Evolutionary conservation across 2,113 vertebrate species (phyloP), one percentile per base, ranked within the genome.

Genomic region (Cyrtonyx montezumae): DNA sequence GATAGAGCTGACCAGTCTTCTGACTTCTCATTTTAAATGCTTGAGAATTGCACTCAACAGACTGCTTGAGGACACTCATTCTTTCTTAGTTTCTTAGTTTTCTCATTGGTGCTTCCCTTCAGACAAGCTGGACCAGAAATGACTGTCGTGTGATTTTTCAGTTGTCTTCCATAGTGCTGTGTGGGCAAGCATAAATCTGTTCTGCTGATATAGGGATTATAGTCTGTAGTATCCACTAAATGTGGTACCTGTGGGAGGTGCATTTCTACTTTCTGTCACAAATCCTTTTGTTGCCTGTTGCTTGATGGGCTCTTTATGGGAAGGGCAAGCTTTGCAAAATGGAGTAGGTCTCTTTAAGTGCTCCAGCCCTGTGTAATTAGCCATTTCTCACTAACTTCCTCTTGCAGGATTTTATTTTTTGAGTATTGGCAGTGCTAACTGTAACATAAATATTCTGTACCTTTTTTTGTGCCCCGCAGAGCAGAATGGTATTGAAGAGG

Each of bases 401-500:
- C 87, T 16, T 61, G 82, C 70, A 61, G 63, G 55, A n/a, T 59
- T 61, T 82, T 82, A 80, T 59, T 49, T 71, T 88, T 71, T 42
- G 56, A 79, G 42, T 53, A 51, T 37, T 81, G 70, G 43, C 79
- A 86, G 6, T 90, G 73, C 90, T 91, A 91, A 87, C 63, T 83
- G 71, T 89, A 93, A 97, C 94, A 87, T 53, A 95, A 96, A 83
- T 93, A 88, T 88, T 96, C 86, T 94, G 20, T 95, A 81, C 62
- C 95, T 68, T 65, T 87, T 92, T 95, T 90, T 92, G 95, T 95
- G 85, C 91, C 94, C 96, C 76, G 32, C 96, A 98, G 98, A 97
- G 96, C 97, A 97, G 98, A 98, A 96, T 98, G 98, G 98, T 97
- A 98, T 97, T 98, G 97, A 98, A 98, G 97, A 97, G 96, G 93